Evolutionary conservation across 2,113 vertebrate species (phyloP), one percentile per base, ranked within the genome.

Genomic region (Oreotrochilus melanogaster): DNA sequence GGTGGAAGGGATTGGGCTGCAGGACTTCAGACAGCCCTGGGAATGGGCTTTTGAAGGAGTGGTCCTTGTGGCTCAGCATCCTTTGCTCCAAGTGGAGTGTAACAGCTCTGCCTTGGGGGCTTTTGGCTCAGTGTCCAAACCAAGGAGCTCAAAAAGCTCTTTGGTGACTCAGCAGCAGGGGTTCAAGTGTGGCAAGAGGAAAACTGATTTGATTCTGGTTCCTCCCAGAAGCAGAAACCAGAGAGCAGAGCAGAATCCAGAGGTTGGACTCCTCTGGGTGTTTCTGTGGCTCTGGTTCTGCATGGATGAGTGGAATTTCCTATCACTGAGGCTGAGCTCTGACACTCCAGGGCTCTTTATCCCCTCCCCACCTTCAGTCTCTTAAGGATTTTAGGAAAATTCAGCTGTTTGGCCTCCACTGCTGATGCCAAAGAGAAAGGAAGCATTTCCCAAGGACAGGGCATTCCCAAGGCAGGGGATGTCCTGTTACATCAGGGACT

Each of bases 251-350:
- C 31, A 24, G 27, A 50, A 43, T 4, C 64, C 57, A 7, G 13
- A 14, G 3, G 14, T 4, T 14, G 0, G 37, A 18, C 30, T 23
- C 42, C 51, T 33, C 43, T 0, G 1, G 2, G 37, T 35, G n/a
- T 19, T 61, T 53, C 54, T 75, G 45, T 37, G 39, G 11, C 39
- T 39, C 11, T 39, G 39, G 45, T 24, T 50, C 48, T 50, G 48
- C 48, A 47, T 3, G 18, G 45, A 18, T 47, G 19, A 21, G 45
- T 18, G 45, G 45, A 21, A 18, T 47, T 47, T 47, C 18, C 18
- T 21, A 18, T 21, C 18, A 21, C 4, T 19, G 45, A 42, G 25
- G 5, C 30, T 14, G 7, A 25, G 25, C 24, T n/a, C 45, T 10
- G 58, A 23, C 5, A 22, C 7, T 6, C 14, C 54, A 9, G 9